Percentiles rank a stretch among this genome's conserved stretches.
These are phyloP conservation scores for Mesorhabditis spiculigera DNA, from an alignment of 2,888 invertebrate species.

Conservation along the genomic window DNA sequence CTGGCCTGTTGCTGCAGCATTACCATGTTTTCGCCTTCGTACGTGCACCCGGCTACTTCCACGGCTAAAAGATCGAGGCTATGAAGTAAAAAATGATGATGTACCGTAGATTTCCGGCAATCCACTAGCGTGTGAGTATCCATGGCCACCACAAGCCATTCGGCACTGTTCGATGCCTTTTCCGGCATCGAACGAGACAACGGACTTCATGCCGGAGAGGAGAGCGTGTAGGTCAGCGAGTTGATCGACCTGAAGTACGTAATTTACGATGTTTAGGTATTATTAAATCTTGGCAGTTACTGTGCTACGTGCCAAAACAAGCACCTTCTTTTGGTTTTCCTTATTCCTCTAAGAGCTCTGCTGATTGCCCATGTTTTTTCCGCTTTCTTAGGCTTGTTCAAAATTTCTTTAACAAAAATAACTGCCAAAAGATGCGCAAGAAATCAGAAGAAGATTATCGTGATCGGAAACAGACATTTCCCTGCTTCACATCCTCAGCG, in stretches of 20 bases:
- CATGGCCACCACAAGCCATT: slow-evolving; percentile 89
- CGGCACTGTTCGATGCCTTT: slow-evolving; percentile 77
- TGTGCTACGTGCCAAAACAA: too few relatives aligned
- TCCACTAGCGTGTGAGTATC: slow-evolving; percentile 69
- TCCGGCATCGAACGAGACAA: slow-evolving; percentile 69
- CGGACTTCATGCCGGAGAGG: slow-evolving; percentile 86
- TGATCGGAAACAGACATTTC: slow-evolving; percentile 58
- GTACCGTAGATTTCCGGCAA: slow-evolving; percentile 30
- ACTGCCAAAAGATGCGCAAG: too few relatives aligned
- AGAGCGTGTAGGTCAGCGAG: slow-evolving; percentile 77
- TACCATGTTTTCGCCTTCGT: slow-evolving; percentile 95
- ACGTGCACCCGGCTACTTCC: slow-evolving; percentile 83
- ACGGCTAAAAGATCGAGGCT: slow-evolving; percentile 13
- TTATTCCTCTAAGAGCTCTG: too few relatives aligned
- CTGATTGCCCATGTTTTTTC: too few relatives aligned
- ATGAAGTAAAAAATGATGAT: too few relatives aligned
- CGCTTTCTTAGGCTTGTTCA: too few relatives aligned
- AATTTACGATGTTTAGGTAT: slow-evolving; percentile 18
- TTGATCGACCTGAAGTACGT: slow-evolving; percentile 20
- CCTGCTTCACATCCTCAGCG: slow-evolving; percentile 64
- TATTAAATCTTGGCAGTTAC: not conserved
- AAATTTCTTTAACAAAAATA: too few relatives aligned
- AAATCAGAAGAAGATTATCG: too few relatives aligned
- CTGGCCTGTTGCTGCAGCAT: slow-evolving; percentile 81
- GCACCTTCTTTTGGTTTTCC: too few relatives aligned